Conservation (phyloP, 2,797 vertebrate species). For the Hippoglossus hippoglossus region DNA sequence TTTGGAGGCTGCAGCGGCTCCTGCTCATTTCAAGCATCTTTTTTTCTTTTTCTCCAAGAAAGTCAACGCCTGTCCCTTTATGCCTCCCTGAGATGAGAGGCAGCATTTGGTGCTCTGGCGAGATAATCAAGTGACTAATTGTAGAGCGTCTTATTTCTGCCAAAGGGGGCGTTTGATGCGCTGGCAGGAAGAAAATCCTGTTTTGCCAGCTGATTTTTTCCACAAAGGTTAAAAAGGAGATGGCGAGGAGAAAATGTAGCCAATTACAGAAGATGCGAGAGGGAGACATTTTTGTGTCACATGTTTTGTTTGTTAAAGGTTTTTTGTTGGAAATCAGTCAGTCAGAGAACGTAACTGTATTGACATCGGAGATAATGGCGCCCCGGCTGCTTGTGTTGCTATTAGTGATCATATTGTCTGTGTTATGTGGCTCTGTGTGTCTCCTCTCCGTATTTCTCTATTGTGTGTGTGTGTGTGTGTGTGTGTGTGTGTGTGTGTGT, state of each 20-base stretch:
- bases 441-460: conserved; percentile 4
- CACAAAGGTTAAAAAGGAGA: conserved; percentile 56
- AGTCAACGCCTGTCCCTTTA: conserved; percentile 47
- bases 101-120: conserved; percentile 61
- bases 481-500: conserved; percentile 12
- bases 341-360: conserved; percentile 57
- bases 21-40: conserved; percentile 17
- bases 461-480: conserved; percentile 9
- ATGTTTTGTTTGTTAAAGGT: conserved; percentile 50
- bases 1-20: conserved; percentile 8
- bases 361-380: conserved; percentile 59
- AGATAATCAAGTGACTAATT: conserved; percentile 80
- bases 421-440: conserved; percentile 26
- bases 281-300: conserved; percentile 32
- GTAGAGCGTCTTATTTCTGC: conserved; percentile 68
- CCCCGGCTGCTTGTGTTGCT: conserved; percentile 38
- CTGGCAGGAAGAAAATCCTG: conserved; percentile 55
- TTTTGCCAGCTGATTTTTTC: conserved; percentile 56
- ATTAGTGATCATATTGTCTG: conserved; percentile 54
- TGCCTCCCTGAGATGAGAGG: conserved; percentile 33
- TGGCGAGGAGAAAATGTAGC: conserved; percentile 49
- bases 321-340: conserved; percentile 54
- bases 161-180: conserved; percentile 60
- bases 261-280: conserved; percentile 60
- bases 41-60: conserved; percentile 34